These are phyloP conservation scores for Lepidocolaptes lacrymiger DNA, from an alignment of 2,797 vertebrate genomes.

Conservation along the genomic window DNA sequence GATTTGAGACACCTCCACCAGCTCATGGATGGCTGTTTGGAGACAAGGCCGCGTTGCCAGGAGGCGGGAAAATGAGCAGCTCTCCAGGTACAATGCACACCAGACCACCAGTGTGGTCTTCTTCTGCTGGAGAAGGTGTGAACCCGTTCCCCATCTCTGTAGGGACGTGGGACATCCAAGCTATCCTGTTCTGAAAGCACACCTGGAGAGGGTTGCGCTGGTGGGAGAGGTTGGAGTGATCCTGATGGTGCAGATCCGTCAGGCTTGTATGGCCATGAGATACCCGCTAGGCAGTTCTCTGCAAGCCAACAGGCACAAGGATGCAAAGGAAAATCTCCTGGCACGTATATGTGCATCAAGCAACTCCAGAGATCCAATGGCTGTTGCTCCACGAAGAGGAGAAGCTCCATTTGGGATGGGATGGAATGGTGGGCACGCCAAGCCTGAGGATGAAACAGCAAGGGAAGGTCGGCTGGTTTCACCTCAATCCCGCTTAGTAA, in stretches of 20 bases:
- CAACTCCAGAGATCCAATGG: fast-evolving
- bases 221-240: not conserved
- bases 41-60: not conserved
- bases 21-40: not conserved
- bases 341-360: fast-evolving
- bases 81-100: not conserved
- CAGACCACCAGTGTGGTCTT: too few relatives aligned
- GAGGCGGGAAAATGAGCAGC: not conserved
- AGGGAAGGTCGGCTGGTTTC: not conserved
- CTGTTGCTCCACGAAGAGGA: fast-evolving
- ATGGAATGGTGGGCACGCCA: not conserved
- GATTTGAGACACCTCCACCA: not conserved
- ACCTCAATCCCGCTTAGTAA: not conserved
- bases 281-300: not conserved
- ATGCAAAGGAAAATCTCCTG: fast-evolving
- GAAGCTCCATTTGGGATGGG: not conserved
- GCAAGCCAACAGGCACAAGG: fast-evolving
- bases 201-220: not conserved
- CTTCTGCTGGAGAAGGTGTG: not conserved
- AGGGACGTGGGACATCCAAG: fast-evolving
- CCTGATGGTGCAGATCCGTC: fast-evolving
- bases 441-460: not conserved
- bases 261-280: not conserved
- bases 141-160: fast-evolving
- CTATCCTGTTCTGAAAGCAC: fast-evolving